These are phyloP conservation scores for Nothura maculosa DNA, from an alignment of 2,797 vertebrate genomes.

Conservation along the genomic window DNA sequence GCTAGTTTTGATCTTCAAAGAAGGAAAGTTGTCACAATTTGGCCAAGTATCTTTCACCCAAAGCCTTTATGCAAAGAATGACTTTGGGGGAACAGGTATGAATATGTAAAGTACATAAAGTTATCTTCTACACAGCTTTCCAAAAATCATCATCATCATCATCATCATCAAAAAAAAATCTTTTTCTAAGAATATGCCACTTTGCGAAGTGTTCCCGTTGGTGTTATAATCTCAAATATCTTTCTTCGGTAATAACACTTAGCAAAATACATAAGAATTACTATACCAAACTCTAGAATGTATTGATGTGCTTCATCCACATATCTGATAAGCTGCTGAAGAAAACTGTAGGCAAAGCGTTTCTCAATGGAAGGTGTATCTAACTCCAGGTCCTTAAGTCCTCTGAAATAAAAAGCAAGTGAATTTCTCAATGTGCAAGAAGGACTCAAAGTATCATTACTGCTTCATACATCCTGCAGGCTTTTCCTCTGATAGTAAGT, in stretches of 20 bases:
- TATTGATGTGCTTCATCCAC: slow-evolving; percentile 94
- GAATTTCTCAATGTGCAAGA: not conserved
- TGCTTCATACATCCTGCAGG: not conserved
- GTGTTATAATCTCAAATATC: not conserved
- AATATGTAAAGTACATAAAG: not conserved
- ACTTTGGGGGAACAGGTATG: not conserved
- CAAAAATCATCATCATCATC: not conserved
- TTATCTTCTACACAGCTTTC: not conserved
- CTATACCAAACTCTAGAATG: slow-evolving; percentile 93
- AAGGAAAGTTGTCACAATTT: not conserved
- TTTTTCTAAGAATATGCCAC: not conserved
- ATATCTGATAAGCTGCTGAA: slow-evolving; percentile 93
- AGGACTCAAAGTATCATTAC: not conserved
- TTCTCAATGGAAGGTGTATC: slow-evolving; percentile 96
- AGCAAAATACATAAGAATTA: not conserved
- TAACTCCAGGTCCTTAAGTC: slow-evolving; percentile 91
- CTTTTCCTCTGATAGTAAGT: not conserved
- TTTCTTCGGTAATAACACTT: not conserved
- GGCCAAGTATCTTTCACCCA: not conserved
- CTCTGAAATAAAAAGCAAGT: slow-evolving; percentile 78
- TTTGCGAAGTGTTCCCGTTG: not conserved
- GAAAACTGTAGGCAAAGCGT: slow-evolving; percentile 94
- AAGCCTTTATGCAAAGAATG: not conserved
- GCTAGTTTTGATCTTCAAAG: not conserved
- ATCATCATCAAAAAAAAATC: not conserved